Percentiles rank a stretch among this genome's conserved stretches.
Evolutionary conservation across 2,797 vertebrate species (phyloP).

Genomic region (Spinibarbus caldwelli): DNA sequence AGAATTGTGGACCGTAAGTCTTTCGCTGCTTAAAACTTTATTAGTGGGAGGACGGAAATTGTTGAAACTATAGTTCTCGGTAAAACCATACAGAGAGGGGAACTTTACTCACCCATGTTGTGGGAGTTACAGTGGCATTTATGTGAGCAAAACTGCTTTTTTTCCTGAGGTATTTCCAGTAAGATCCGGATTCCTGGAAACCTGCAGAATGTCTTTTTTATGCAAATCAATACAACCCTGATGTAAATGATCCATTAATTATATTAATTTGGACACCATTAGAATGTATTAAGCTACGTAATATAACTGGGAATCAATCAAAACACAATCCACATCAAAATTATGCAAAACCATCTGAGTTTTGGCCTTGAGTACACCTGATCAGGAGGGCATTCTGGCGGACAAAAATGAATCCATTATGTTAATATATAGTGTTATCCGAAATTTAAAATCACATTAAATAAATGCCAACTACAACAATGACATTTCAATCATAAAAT

Average conservation of each 20-base stretch:
- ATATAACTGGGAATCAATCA: neutral
- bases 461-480: conserved; percentile 22
- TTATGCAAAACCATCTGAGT: neutral
- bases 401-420: neutral
- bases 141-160: neutral
- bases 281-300: neutral
- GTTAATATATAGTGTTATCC: neutral
- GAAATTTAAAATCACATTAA: conserved; percentile 12
- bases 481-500: conserved; percentile 14
- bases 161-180: neutral
- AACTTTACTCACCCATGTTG: conserved; percentile 5
- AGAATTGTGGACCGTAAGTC: conserved; percentile 22
- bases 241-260: neutral
- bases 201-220: neutral
- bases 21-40: conserved; percentile 38
- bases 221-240: neutral
- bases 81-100: neutral
- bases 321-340: neutral
- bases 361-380: neutral
- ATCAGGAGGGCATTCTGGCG: conserved; percentile 49
- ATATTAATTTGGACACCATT: neutral
- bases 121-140: neutral
- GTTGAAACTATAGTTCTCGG: neutral
- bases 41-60: conserved; percentile 35
- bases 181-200: neutral